phyloP scores from a whole-genome alignment of 2,888 invertebrate species.

The Crocallis elinguaria region DNA sequence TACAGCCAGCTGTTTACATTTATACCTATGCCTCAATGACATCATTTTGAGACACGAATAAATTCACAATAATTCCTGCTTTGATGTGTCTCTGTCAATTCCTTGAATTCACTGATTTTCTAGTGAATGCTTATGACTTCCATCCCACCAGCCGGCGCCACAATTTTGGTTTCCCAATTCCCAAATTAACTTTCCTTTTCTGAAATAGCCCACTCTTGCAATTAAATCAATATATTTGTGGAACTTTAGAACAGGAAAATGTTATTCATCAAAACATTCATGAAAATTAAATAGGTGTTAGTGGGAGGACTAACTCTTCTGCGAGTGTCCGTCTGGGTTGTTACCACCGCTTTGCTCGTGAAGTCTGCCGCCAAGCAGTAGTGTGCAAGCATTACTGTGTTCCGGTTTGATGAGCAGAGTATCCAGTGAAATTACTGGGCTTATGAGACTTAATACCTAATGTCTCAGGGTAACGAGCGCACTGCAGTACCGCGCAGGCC shows the following conservation, averaged over 20 bases:
- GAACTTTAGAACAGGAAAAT: constrained; percentile 14
- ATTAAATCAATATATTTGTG: constrained; percentile 16
- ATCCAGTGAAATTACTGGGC: no score
- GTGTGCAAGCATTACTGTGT: no score
- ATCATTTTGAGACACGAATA: not conserved
- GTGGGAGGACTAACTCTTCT: no score
- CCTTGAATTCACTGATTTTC: constrained; percentile 8
- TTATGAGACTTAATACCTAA: no score
- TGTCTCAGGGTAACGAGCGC: no score
- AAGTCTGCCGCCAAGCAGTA: no score
- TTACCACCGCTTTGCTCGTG: no score
- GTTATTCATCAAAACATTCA: not conserved
- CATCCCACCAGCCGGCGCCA: constrained; percentile 19
- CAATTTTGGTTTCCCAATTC: constrained; percentile 1
- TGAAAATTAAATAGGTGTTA: no score
- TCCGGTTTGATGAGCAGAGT: no score
- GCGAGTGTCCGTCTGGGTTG: no score
- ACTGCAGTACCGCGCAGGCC: no score
- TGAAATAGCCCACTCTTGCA: constrained; percentile 2
- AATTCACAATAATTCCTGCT: constrained; percentile 9
- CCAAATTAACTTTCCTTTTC: not conserved
- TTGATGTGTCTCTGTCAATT: constrained; percentile 11
- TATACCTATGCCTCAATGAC: not conserved
- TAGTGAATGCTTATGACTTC: constrained; percentile 27
- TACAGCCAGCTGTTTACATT: constrained; percentile 14